Percentiles rank a stretch among this genome's conserved stretches.
phyloP scores from a whole-genome alignment of 2,888 invertebrate species.

The Athrips mouffetella region DNA sequence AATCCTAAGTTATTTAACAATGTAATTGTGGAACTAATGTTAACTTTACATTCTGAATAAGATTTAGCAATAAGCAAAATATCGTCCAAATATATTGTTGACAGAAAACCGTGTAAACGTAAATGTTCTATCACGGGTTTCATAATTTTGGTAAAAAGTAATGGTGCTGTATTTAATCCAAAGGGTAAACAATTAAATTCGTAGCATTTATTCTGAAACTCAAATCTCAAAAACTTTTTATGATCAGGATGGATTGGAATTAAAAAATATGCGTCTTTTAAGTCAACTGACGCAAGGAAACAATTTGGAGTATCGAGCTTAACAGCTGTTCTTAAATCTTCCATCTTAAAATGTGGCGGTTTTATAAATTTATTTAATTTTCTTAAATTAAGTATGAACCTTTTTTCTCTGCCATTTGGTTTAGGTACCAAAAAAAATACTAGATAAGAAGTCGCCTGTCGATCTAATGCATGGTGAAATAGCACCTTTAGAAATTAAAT shows the following conservation, averaged over 20 bases:
- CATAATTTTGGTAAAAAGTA: too few species aligned
- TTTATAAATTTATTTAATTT: neutral
- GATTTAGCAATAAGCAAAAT: neutral
- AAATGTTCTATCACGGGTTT: neutral
- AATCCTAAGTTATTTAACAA: neutral
- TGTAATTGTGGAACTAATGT: neutral
- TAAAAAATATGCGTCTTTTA: too few species aligned
- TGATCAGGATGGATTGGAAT: too few species aligned
- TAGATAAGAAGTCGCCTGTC: neutral
- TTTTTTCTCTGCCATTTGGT: neutral
- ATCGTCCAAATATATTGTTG: slow-evolving; percentile 13
- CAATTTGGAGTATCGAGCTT: neutral
- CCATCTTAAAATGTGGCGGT: slow-evolving; percentile 3
- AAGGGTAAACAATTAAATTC: slow-evolving; percentile 6
- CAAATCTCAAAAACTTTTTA: neutral
- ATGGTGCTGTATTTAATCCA: too few species aligned
- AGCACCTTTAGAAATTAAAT: neutral
- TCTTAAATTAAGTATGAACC: neutral
- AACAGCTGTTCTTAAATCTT: neutral
- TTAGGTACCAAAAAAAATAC: slow-evolving; percentile 5
- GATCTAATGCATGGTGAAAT: neutral
- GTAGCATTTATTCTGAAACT: neutral
- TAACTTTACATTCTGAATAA: neutral
- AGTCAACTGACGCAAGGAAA: neutral
- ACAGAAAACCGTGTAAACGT: too few species aligned